Evolutionary conservation across 2,888 invertebrate species (phyloP).

Genomic region (Dicyrtoma fusca): DNA sequence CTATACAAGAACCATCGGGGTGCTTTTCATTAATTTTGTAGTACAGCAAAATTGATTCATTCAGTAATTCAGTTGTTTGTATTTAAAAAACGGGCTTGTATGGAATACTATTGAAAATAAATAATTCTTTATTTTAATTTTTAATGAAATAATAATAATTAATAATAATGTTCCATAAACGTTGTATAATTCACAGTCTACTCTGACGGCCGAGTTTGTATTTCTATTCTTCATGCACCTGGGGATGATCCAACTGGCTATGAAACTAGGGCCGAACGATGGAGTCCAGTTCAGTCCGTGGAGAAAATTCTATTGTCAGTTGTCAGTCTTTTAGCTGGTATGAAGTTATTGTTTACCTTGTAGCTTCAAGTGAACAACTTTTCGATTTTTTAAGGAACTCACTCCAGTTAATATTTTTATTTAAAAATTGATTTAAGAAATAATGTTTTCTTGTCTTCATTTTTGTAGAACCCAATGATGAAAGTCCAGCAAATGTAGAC

Average conservation of each 20-base stretch:
- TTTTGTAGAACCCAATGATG: conserved; percentile 98
- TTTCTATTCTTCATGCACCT: conserved; percentile 97
- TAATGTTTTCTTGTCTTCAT: no score
- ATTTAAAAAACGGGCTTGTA: background rate
- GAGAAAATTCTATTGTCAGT: conserved; percentile 98
- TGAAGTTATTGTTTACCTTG: no score
- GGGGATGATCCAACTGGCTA: conserved; percentile 99
- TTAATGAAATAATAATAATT: no score
- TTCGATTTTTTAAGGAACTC: no score
- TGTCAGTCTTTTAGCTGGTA: conserved; percentile 95
- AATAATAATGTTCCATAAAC: no score
- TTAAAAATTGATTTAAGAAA: no score
- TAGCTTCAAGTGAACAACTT: no score
- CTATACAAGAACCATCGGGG: background rate
- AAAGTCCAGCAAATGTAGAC: conserved; percentile 98
- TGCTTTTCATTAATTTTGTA: background rate
- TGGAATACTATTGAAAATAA: no score
- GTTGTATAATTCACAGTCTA: conserved; percentile 78
- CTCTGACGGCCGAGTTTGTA: conserved; percentile 96
- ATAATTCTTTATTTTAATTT: no score
- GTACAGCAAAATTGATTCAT: background rate
- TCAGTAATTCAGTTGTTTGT: background rate
- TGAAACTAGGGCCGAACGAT: conserved; percentile 95
- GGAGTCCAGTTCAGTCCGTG: conserved; percentile 99
- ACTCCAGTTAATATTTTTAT: no score